A percentile compares a stretch with the other conserved stretches of the same genome.
These are phyloP conservation scores for Neria commutata DNA, from an alignment of 2,888 invertebrate genomes.

Conservation along the genomic window DNA sequence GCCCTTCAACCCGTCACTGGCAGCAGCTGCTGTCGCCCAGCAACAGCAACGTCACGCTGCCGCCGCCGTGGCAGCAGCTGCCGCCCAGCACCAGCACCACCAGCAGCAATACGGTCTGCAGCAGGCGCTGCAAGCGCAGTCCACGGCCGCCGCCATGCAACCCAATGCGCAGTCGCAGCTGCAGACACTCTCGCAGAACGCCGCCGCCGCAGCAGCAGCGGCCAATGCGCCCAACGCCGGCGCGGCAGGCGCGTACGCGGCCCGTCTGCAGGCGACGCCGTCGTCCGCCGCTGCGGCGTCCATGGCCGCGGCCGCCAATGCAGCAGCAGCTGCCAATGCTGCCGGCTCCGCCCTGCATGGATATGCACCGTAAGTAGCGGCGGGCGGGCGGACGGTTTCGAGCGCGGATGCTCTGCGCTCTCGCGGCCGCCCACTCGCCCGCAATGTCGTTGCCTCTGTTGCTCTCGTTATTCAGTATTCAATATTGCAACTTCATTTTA, in stretches of 20 bases:
- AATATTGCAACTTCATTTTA: too few species aligned
- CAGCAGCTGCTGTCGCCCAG: slow-evolving; percentile 70
- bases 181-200: slow-evolving; percentile 64
- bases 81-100: slow-evolving; percentile 68
- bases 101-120: slow-evolving; percentile 58
- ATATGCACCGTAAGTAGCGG: slow-evolving; percentile 85
- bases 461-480: too few species aligned
- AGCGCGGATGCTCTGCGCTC: slow-evolving; percentile 26
- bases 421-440: slow-evolving; percentile 14
- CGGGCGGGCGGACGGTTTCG: slow-evolving; percentile 3
- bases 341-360: slow-evolving; percentile 82
- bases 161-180: slow-evolving; percentile 60
- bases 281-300: slow-evolving; percentile 67
- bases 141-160: slow-evolving; percentile 66
- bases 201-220: slow-evolving; percentile 40
- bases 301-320: slow-evolving; percentile 65
- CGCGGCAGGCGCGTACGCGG: slow-evolving; percentile 65
- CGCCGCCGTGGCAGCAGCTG: slow-evolving; percentile 64
- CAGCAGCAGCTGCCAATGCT: slow-evolving; percentile 75
- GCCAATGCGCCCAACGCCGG: slow-evolving; percentile 32
- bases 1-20: slow-evolving; percentile 64
- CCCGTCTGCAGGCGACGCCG: slow-evolving; percentile 11
- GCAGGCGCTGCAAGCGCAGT: slow-evolving; percentile 36
- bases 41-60: slow-evolving; percentile 55
- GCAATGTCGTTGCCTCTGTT: too few species aligned